Conservation (phyloP, 2,113 vertebrate genomes). For the Alligator sinensis region DNA sequence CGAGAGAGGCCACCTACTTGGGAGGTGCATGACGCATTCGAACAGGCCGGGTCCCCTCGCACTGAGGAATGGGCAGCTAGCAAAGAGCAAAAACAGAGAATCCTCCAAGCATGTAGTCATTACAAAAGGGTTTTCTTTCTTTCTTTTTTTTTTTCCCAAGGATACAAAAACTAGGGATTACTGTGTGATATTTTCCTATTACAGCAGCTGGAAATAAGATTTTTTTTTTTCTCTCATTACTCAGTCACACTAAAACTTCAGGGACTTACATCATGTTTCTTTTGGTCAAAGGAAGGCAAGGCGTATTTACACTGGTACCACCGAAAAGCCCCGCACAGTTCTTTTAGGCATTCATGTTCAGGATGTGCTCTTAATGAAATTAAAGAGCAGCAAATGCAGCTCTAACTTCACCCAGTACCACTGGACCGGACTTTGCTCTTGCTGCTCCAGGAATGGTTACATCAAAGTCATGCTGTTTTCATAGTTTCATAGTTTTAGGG, state of each 20-base stretch:
- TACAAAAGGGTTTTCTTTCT: not conserved
- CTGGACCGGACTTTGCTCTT: conserved; percentile 21
- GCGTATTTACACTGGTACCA: not conserved
- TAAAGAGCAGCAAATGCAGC: conserved; percentile 2
- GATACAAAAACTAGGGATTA: not conserved
- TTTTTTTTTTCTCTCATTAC: not conserved
- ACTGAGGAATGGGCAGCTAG: fast-evolving
- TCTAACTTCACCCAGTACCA: not conserved
- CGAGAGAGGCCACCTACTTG: not conserved
- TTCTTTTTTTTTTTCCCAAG: not conserved
- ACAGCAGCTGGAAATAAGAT: not conserved
- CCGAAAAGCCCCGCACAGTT: not conserved
- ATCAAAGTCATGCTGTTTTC: conserved; percentile 58
- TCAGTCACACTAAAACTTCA: not conserved
- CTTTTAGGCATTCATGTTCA: conserved; percentile 15
- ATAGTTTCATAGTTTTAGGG: too few relatives aligned
- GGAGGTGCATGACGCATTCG: fast-evolving
- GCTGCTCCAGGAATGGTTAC: conserved; percentile 51
- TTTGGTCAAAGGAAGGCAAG: not conserved
- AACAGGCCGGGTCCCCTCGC: fast-evolving
- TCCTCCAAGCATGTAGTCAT: not conserved
- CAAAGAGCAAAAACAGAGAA: not conserved
- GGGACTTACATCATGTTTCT: fast-evolving
- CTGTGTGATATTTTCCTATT: not conserved
- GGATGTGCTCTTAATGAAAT: conserved; percentile 57